Evolutionary conservation across 2,113 vertebrate genomes (phyloP).

Genomic region (Onychostruthus taczanowskii): DNA sequence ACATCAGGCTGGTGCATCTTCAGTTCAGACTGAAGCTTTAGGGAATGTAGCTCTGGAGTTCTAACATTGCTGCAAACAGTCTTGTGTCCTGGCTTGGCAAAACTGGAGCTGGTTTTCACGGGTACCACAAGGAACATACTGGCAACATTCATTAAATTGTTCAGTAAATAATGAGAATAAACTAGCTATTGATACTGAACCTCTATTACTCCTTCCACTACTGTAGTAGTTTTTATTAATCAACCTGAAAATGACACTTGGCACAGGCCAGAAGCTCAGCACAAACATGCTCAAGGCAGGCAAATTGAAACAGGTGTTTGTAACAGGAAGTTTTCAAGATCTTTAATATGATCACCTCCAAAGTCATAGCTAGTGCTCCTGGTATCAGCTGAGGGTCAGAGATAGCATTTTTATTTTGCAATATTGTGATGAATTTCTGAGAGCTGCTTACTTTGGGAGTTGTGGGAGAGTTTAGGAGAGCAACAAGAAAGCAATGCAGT

Average conservation of each 20-base stretch:
- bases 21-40: not conserved
- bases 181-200: not conserved
- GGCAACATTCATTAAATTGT: not conserved
- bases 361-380: not conserved
- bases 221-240: not conserved
- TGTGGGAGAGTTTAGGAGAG: not conserved
- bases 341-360: not conserved
- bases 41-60: not conserved
- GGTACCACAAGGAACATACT: not conserved
- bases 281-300: not conserved
- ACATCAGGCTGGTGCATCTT: not conserved
- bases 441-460: not conserved
- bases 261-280: rapidly evolving
- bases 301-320: not conserved
- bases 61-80: not conserved
- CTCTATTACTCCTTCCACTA: not conserved
- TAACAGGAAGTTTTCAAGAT: not conserved
- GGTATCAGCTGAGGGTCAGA: not conserved
- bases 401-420: not conserved
- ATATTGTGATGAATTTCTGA: not conserved
- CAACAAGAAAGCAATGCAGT: not conserved
- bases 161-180: not conserved
- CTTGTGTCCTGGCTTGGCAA: not conserved
- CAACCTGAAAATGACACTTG: not conserved
- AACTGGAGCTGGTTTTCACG: not conserved